Conservation (phyloP, 37 sponge, comb jelly and placozoan genomes). For the Theonella swinhoei region DNA sequence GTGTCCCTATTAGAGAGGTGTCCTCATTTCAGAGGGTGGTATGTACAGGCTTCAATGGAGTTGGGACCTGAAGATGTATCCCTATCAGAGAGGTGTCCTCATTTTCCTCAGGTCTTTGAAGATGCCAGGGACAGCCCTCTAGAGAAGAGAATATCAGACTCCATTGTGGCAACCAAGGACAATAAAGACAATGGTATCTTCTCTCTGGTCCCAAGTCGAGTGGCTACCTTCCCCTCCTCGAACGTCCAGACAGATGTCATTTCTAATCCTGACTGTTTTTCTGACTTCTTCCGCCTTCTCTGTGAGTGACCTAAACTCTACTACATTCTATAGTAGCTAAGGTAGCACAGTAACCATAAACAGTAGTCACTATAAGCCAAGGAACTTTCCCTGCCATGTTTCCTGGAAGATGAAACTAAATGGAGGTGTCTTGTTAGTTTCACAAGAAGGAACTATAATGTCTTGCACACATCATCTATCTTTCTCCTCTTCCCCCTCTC, state of each 20-base stretch:
- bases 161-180: constrained; percentile 4
- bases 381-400: no score
- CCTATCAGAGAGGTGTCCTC: no score
- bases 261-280: constrained; percentile 38
- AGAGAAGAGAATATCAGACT: constrained; percentile 43
- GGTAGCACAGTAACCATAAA: no score
- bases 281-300: constrained; percentile 39
- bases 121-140: constrained; percentile 46
- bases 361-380: no score
- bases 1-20: no score
- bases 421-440: no score
- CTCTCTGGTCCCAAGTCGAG: constrained; percentile 48
- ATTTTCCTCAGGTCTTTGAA: constrained; percentile 23
- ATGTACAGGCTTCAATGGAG: no score
- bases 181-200: background rate
- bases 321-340: no score
- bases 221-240: constrained; percentile 10
- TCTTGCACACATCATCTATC: background rate
- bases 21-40: no score
- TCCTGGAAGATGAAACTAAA: no score
- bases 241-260: constrained; percentile 39
- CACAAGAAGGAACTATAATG: background rate
- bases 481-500: background rate
- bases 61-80: no score
- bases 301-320: no score